Evolutionary conservation across 2,888 invertebrate genomes (phyloP).

Genomic region (Rapana venosa): DNA sequence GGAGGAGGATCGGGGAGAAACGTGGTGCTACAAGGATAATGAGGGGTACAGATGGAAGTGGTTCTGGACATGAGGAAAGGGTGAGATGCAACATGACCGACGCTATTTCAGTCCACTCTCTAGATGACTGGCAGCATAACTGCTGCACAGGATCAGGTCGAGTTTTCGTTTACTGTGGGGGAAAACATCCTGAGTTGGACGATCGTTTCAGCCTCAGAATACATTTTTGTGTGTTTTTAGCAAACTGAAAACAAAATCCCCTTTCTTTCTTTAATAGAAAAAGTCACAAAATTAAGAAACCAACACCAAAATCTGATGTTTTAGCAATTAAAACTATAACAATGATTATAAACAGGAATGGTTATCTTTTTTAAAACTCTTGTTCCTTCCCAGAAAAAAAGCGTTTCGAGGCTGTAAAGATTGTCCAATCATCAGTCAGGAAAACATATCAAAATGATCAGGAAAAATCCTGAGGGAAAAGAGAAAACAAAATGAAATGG

Average conservation of each 20-base stretch:
- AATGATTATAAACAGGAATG: background rate
- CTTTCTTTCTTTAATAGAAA: background rate
- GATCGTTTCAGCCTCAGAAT: conserved; percentile 7
- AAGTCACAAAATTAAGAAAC: background rate
- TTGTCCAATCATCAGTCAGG: background rate
- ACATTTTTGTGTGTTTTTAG: background rate
- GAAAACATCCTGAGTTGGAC: background rate
- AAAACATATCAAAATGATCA: background rate
- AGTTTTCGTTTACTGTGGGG: background rate
- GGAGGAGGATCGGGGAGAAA: conserved; percentile 1
- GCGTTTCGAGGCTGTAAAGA: background rate
- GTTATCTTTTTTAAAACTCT: background rate
- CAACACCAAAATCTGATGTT: too few relatives aligned
- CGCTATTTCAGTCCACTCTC: background rate
- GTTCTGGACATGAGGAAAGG: background rate
- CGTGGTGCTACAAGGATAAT: background rate
- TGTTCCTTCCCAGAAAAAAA: background rate
- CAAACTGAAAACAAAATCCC: background rate
- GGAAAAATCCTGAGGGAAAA: background rate
- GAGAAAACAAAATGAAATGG: background rate
- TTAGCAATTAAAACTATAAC: too few relatives aligned
- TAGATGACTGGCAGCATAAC: too few relatives aligned
- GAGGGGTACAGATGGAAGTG: background rate
- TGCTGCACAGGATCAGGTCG: too few relatives aligned
- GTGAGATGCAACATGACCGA: background rate